Evolutionary conservation across 2,888 invertebrate genomes (phyloP), one percentile per base, ranked within the genome.

Genomic region (Agriopis marginaria): DNA sequence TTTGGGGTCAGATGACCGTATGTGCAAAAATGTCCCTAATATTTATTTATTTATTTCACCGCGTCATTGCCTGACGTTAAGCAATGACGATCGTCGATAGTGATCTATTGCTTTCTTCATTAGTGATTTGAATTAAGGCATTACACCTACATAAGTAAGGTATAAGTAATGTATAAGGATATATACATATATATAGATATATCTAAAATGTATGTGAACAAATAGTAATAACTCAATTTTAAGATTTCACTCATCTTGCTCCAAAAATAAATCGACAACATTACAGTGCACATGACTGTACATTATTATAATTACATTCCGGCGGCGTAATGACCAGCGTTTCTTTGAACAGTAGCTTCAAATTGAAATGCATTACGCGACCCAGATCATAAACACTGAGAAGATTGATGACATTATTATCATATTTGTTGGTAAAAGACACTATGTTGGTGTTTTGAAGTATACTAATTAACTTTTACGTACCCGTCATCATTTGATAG

Each of bases 281-380:
- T 11, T 23, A n/a, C 12, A 39, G 50, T 61, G 61, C 23, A 47
- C 49, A 17, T 39, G 53, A 58, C 44, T 66, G 47, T 67, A 64
- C 61, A 74, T 77, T 74, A 72, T 11, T 71, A 75, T 76, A 77
- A 75, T 74, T 67, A 63, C 71, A 77, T 74, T 74, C 73, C 61
- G 60, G 42, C 59, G 61, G 65, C 75, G 73, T 71, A 65, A 68
- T 69, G 66, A 68, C 68, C 54, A 72, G 23, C 63, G 64, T 70
- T 76, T 75, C 76, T 71, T 63, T 60, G 66, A 74, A 77, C 66
- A 63, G 61, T 65, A 55, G 63, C 63, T 69, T 44, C 39, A 54
- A 64, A 68, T 73, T 74, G 47, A 74, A 68, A 77, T 77, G 71
- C 73, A 73, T 72, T 66, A 61, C 59, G 56, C 68, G 66, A 72